phyloP scores from a whole-genome alignment of 1,140 invertebrate genomes.

The Zaprionus ghesquierei region DNA sequence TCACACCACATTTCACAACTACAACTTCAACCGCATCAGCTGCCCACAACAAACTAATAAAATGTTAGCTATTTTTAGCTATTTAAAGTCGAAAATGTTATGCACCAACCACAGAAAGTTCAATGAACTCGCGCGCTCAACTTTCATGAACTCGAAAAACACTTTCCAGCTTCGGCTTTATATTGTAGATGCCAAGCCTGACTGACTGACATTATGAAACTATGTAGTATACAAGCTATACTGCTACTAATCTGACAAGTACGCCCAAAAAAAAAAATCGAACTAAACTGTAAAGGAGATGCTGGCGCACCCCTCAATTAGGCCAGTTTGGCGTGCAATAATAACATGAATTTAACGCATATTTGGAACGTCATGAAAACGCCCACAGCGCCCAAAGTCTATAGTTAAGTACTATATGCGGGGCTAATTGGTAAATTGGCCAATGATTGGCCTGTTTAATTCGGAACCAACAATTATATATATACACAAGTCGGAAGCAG shows the following conservation, averaged over 20 bases:
- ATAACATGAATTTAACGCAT: slow-evolving; percentile 60
- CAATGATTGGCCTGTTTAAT: slow-evolving; percentile 14
- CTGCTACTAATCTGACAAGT: slow-evolving; percentile 42
- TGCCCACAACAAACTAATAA: neutral
- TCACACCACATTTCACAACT: neutral
- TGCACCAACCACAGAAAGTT: slow-evolving; percentile 24
- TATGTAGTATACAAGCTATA: slow-evolving; percentile 28
- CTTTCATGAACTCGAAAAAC: slow-evolving; percentile 24
- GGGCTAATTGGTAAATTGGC: slow-evolving; percentile 26
- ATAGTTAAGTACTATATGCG: slow-evolving; percentile 30
- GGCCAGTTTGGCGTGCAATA: slow-evolving; percentile 43
- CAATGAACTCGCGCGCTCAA: slow-evolving; percentile 18
- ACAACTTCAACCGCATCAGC: neutral
- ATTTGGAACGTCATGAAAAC: slow-evolving; percentile 63
- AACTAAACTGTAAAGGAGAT: neutral
- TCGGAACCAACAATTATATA: neutral
- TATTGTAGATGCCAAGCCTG: neutral
- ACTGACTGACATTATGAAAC: slow-evolving; percentile 29
- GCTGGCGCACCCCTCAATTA: slow-evolving; percentile 30
- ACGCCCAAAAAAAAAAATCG: slow-evolving; percentile 40
- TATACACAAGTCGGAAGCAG: neutral
- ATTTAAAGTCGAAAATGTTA: slow-evolving; percentile 16
- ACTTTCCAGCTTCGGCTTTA: slow-evolving; percentile 10
- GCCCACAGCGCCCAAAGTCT: slow-evolving; percentile 37
- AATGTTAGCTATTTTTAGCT: slow-evolving; percentile 23